Percentiles rank a stretch among this genome's conserved stretches.
phyloP scores from a whole-genome alignment of 2,113 vertebrate genomes.

The Desmodus rotundus region DNA sequence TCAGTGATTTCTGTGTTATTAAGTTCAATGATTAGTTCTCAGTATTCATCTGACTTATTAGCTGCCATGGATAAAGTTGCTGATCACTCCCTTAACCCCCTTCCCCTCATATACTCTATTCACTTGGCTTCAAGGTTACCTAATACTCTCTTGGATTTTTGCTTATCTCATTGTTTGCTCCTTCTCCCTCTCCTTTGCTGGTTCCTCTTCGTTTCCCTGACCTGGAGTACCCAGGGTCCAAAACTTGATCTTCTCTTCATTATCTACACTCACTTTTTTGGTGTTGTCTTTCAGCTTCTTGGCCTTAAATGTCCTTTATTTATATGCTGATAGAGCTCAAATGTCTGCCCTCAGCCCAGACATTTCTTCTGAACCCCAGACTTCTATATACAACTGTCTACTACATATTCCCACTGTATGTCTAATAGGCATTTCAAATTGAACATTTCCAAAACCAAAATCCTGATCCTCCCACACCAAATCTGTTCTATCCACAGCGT shows the following conservation, averaged over 20 bases:
- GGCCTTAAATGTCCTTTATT: not conserved
- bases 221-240: not conserved
- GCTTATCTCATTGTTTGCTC: not conserved
- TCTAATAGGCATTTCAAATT: conserved; percentile 1
- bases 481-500: conserved; percentile 22
- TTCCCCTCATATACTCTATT: not conserved
- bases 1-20: not conserved
- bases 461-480: conserved; percentile 38
- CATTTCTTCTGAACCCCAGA: conserved; percentile 13
- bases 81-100: not conserved
- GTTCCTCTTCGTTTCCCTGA: not conserved
- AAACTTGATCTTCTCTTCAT: not conserved
- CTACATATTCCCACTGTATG: not conserved
- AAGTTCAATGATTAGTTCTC: not conserved
- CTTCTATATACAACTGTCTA: not conserved
- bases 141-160: not conserved
- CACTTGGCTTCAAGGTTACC: not conserved
- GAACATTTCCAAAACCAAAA: conserved; percentile 20
- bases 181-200: not conserved
- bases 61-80: not conserved
- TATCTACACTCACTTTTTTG: not conserved
- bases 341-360: not conserved
- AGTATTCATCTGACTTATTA: not conserved
- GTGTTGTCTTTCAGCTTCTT: not conserved
- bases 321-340: not conserved